phyloP scores from a whole-genome alignment of 2,888 invertebrate genomes.

The Monochamus alternatus region DNA sequence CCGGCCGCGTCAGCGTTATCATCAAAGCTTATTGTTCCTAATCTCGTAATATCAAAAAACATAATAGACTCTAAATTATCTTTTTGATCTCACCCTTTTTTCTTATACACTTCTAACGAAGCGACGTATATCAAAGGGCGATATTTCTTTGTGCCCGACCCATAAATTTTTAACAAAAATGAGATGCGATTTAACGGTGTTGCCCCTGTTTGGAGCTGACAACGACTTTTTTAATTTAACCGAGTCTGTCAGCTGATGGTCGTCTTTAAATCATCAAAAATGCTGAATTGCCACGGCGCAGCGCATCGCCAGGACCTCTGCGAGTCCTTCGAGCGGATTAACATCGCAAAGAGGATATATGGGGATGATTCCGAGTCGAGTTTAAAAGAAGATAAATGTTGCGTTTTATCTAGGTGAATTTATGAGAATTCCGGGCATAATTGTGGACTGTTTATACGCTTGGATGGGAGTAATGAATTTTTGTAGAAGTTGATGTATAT shows the following conservation, averaged over 20 bases:
- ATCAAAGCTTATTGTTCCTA: conserved; percentile 24
- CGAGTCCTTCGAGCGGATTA: conserved; percentile 64
- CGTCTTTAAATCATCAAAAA: conserved; percentile 69
- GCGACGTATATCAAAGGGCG: conserved; percentile 32
- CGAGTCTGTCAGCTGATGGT: conserved; percentile 56
- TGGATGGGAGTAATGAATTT: conserved; percentile 52
- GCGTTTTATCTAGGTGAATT: conserved; percentile 70
- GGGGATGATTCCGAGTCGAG: conserved; percentile 67
- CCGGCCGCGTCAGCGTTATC: conserved; percentile 25
- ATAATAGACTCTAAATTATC: conserved; percentile 35
- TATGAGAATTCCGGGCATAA: conserved; percentile 69
- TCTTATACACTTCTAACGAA: conserved; percentile 34
- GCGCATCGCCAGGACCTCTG: conserved; percentile 55
- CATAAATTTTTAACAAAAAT: conserved; percentile 49
- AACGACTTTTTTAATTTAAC: conserved; percentile 63
- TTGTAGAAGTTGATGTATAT: conserved; percentile 33
- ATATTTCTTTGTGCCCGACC: conserved; percentile 41
- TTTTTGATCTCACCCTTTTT: conserved; percentile 28
- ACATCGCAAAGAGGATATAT: conserved; percentile 69
- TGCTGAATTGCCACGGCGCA: conserved; percentile 63
- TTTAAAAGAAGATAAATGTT: conserved; percentile 71
- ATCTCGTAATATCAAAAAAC: conserved; percentile 22
- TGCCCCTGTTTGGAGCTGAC: conserved; percentile 58
- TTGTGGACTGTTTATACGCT: conserved; percentile 69
- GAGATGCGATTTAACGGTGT: conserved; percentile 50